Conservation (phyloP, 2,113 vertebrate genomes). For the Rhabdornis inornatus region DNA sequence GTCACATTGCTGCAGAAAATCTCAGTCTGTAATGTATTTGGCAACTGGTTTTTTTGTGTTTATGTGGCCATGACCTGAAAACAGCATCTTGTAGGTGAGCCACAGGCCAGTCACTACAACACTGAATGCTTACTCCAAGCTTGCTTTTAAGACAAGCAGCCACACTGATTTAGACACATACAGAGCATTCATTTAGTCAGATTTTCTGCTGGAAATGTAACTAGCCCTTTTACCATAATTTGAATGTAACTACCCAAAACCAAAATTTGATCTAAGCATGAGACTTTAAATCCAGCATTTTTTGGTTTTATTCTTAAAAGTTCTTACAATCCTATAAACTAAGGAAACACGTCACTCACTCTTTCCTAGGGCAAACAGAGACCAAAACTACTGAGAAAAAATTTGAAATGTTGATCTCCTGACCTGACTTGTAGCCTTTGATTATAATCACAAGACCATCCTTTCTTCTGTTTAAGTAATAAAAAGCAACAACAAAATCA, state of each 20-base stretch:
- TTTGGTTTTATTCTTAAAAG: not conserved
- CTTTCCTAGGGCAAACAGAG: not conserved
- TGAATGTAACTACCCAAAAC: not conserved
- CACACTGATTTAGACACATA: not conserved
- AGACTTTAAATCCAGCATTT: not conserved
- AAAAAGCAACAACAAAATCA: not conserved
- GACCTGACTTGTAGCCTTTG: not conserved
- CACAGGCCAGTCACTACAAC: accelerated
- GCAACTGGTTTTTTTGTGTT: not conserved
- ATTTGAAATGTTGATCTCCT: not conserved
- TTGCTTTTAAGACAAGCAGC: not conserved
- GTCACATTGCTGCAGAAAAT: not conserved
- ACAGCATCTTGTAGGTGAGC: not conserved
- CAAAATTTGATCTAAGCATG: not conserved
- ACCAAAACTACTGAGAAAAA: not conserved
- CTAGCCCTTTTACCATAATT: not conserved
- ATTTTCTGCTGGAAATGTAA: not conserved
- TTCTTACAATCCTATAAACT: not conserved
- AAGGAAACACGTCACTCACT: not conserved
- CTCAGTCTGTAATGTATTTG: not conserved
- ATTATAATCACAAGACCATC: constrained; percentile 12
- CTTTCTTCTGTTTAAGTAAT: not conserved
- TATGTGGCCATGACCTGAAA: not conserved
- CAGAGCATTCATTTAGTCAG: not conserved
- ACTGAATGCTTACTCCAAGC: not conserved